Conservation (phyloP, 2,797 vertebrate species). For the Diplodus puntazzo region DNA sequence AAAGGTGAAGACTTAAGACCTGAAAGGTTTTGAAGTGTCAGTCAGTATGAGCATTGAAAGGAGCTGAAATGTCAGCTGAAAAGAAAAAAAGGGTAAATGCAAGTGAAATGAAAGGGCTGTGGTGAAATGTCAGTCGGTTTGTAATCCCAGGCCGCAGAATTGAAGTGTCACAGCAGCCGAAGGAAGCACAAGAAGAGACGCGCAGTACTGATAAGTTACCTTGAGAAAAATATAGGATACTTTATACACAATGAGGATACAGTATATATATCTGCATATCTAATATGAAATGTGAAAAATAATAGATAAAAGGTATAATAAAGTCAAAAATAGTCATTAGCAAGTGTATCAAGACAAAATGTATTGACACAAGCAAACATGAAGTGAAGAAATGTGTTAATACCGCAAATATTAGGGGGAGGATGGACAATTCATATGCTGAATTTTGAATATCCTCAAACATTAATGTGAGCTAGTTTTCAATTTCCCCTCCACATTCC, state of each 20-base stretch:
- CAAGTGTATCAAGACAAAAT: background rate
- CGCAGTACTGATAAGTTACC: background rate
- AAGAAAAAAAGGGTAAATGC: background rate
- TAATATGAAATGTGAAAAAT: background rate
- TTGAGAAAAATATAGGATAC: background rate
- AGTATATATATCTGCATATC: background rate
- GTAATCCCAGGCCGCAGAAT: background rate
- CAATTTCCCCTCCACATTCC: slow-evolving; percentile 28
- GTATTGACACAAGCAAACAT: background rate
- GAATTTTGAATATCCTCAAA: slow-evolving; percentile 24
- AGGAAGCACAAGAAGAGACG: background rate
- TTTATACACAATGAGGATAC: background rate
- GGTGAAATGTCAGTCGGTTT: background rate
- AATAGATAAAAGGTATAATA: background rate
- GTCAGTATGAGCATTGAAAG: background rate
- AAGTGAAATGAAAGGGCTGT: background rate
- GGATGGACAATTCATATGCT: background rate
- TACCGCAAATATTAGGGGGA: background rate
- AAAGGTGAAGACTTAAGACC: slow-evolving; percentile 21
- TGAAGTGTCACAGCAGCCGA: background rate
- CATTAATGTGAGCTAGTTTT: slow-evolving; percentile 33
- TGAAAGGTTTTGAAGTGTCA: slow-evolving; percentile 27
- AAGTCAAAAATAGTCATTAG: background rate
- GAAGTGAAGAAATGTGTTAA: background rate
- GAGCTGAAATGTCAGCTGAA: slow-evolving; percentile 12